Evolutionary conservation across 2,797 vertebrate species (phyloP), one percentile per base, ranked within the genome.

Genomic region (Chrysocyon brachyurus): DNA sequence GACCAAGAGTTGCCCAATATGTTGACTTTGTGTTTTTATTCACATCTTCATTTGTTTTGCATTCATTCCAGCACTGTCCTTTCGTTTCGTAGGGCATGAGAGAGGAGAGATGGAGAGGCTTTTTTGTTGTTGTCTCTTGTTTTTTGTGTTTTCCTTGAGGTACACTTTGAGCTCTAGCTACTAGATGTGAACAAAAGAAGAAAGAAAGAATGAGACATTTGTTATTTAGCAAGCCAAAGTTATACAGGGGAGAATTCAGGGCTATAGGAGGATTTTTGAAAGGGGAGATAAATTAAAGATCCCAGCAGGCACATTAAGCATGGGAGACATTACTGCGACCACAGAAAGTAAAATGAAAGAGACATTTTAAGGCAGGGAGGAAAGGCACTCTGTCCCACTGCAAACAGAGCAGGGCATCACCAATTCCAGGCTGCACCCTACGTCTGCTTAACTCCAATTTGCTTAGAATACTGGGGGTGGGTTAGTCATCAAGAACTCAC

Each of bases 161-260:
- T 79, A 24, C 12, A 79, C 10, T 54, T 64, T 75, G 46, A 79
- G 12, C 36, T 17, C 33, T 66, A 57, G n/a, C 22, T 75, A 16
- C 24, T 94, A n/a, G 46, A n/a, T 68, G 19, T 15, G 33, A 81
- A 86, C 28, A 16, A 84, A 91, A 78, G n/a, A 26, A 73, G 66
- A 90, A 87, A 92, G 40, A 31, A 66, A 91, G 22, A 91, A 84
- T n/a, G 12, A 0, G 2, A 2, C 66, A 90, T 84, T 59, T 90
- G 78, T 94, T 95, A 81, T 46, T 95, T 54, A 94, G 52, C 33
- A 84, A 97, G 75, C 12, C 1, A 0, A 81, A 61, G 6, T 19
- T 64, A 21, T 54, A 16, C 16, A 59, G 16, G 31, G 36, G 8
- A 92, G 15, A 79, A 87, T 52, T 78, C 11, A 0, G n/a, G 88